Percentiles rank a stretch among this genome's conserved stretches.
These are phyloP conservation scores for Macrobrachium rosenbergii DNA, from an alignment of 1,140 invertebrate species.

Conservation along the genomic window DNA sequence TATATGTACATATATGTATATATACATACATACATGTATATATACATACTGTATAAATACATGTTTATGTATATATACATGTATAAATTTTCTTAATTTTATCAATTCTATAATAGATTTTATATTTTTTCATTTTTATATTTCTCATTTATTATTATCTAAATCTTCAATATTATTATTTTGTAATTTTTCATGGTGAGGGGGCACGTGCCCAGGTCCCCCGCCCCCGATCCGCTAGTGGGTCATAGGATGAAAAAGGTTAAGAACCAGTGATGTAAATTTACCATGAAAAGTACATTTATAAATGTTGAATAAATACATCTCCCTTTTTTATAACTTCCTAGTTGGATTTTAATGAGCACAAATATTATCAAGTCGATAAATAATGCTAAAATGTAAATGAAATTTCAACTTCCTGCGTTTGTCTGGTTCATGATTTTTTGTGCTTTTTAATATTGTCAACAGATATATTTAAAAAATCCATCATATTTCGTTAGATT, in stretches of 20 bases:
- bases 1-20: conserved; percentile 9
- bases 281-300: background rate
- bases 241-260: no score
- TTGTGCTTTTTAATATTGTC: background rate
- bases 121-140: no score
- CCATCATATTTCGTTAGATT: no score
- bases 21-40: conserved; percentile 1
- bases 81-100: background rate
- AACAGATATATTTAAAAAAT: background rate
- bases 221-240: no score
- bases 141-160: no score
- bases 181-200: no score
- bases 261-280: no score
- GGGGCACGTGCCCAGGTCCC: no score
- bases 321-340: no score
- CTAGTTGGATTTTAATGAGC: background rate
- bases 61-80: background rate
- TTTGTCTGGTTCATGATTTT: background rate
- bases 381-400: background rate
- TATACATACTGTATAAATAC: no score
- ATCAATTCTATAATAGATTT: no score
- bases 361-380: background rate
- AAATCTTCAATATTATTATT: no score
- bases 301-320: background rate
- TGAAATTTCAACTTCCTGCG: background rate